Conservation (phyloP, 2,888 invertebrate species). For the Drosophila leonis region DNA sequence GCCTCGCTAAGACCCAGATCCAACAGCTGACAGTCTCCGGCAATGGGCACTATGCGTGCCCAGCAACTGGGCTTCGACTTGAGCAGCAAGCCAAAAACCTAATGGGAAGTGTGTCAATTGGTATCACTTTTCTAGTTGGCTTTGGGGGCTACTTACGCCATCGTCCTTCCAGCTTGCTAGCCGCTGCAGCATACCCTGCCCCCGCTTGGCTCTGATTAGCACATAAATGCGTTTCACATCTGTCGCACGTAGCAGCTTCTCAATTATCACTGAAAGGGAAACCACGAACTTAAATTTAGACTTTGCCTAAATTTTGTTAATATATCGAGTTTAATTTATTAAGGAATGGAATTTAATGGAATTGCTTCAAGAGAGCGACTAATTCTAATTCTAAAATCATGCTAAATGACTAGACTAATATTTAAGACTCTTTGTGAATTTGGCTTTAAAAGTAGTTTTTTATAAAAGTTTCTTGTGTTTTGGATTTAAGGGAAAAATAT, state of each 20-base stretch:
- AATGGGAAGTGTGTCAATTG: not conserved
- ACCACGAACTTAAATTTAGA: not conserved
- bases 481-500: no score
- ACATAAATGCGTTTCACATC: constrained; percentile 87
- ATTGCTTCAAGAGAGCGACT: not conserved
- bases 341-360: not conserved
- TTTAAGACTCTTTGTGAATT: not conserved
- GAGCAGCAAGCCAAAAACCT: constrained; percentile 45
- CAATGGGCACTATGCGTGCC: constrained; percentile 82
- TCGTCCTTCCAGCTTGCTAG: constrained; percentile 90
- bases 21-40: constrained; percentile 84
- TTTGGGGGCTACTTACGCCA: constrained; percentile 85
- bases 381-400: not conserved
- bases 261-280: constrained; percentile 86
- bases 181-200: constrained; percentile 88
- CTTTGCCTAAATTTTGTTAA: not conserved
- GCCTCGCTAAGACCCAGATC: constrained; percentile 83
- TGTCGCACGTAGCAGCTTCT: constrained; percentile 88
- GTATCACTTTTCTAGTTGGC: not conserved
- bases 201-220: constrained; percentile 87
- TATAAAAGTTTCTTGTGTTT: no score
- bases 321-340: not conserved
- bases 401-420: not conserved
- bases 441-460: no score
- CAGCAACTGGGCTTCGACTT: constrained; percentile 69